A percentile compares a stretch with the other conserved stretches of the same genome.
These are phyloP conservation scores for Cavia aperea DNA, from an alignment of 2,113 vertebrate genomes.

Conservation along the genomic window DNA sequence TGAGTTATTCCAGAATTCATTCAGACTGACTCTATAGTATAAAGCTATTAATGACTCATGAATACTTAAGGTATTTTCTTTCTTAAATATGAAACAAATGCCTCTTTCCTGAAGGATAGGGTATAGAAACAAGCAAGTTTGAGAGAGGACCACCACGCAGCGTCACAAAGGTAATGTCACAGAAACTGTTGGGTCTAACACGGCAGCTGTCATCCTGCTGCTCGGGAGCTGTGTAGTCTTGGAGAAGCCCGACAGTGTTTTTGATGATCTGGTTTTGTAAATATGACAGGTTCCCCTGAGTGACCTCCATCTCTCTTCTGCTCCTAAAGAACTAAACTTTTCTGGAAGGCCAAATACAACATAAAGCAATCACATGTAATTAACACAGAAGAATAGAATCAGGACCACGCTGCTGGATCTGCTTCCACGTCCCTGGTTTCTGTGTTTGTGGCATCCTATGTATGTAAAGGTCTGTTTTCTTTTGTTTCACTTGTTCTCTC, in stretches of 20 bases:
- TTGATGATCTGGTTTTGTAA: neutral
- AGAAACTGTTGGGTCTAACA: too few relatives aligned
- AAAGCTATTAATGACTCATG: neutral
- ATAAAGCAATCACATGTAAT: neutral
- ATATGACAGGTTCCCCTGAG: neutral
- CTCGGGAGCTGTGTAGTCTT: too few relatives aligned
- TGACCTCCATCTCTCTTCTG: neutral
- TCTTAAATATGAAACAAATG: neutral
- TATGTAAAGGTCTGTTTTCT: neutral
- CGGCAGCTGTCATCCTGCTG: fast-evolving
- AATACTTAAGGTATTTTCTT: neutral
- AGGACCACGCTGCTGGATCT: neutral
- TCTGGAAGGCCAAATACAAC: neutral
- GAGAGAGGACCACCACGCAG: neutral
- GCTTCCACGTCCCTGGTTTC: neutral
- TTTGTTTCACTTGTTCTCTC: neutral
- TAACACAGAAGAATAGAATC: neutral
- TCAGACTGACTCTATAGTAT: neutral
- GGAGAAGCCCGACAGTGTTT: neutral
- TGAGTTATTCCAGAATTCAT: constrained; percentile 31
- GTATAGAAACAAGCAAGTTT: neutral
- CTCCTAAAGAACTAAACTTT: neutral
- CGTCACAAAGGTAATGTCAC: fast-evolving
- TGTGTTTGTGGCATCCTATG: neutral
- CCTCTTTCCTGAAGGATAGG: neutral